phyloP scores from a whole-genome alignment of 2,888 invertebrate genomes.

The Myopa tessellatipennis region DNA sequence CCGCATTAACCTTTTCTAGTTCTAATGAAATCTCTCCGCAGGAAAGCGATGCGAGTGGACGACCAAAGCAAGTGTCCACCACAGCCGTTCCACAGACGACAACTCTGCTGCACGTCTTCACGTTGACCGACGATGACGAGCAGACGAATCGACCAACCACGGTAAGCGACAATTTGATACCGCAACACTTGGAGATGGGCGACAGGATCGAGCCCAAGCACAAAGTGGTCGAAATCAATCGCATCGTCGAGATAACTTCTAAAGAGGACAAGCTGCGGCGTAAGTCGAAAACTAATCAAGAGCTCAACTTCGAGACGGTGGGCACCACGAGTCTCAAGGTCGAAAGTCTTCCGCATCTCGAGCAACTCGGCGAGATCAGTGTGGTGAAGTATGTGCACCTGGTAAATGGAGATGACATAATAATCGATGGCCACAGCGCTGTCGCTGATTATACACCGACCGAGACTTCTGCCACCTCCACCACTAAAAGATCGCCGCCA shows the following conservation, averaged over 20 bases:
- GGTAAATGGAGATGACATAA: constrained; percentile 68
- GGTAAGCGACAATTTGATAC: constrained; percentile 29
- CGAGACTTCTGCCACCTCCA: constrained; percentile 50
- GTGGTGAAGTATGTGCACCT: constrained; percentile 77
- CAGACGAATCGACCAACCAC: constrained; percentile 50
- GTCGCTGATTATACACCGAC: constrained; percentile 67
- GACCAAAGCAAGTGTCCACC: constrained; percentile 47
- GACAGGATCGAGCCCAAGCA: constrained; percentile 62
- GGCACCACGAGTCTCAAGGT: constrained; percentile 71
- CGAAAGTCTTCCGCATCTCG: constrained; percentile 73
- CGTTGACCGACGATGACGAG: constrained; percentile 61
- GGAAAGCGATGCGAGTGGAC: constrained; percentile 47
- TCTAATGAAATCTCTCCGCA: constrained; percentile 64
- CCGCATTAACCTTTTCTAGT: constrained; percentile 50
- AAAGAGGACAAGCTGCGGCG: constrained; percentile 73
- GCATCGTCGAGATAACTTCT: constrained; percentile 77
- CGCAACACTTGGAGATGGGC: constrained; percentile 43
- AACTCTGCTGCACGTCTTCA: constrained; percentile 70
- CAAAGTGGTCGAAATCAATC: constrained; percentile 76
- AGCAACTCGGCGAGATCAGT: constrained; percentile 78
- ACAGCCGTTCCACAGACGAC: constrained; percentile 59
- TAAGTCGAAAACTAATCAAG: constrained; percentile 69
- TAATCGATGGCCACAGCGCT: constrained; percentile 67
- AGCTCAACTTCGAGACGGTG: constrained; percentile 68
- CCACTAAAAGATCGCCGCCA: constrained; percentile 48